Conservation (phyloP, 2,113 vertebrate genomes). For the Megaptera novaeangliae region DNA sequence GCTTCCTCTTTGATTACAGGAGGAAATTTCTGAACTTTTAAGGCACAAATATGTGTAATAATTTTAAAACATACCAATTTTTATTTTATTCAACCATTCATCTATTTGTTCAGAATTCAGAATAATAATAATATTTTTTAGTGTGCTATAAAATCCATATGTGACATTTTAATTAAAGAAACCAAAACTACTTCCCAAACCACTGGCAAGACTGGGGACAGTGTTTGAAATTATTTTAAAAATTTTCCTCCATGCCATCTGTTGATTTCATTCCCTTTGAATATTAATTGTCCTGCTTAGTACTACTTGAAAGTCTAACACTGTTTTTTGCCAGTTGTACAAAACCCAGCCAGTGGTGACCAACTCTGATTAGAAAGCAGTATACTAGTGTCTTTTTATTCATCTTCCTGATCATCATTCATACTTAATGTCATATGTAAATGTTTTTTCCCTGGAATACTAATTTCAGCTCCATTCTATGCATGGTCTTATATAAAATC, state of each 20-base stretch:
- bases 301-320: neutral
- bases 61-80: neutral
- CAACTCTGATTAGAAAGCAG: neutral
- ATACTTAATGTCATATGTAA: neutral
- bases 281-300: neutral
- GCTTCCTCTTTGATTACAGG: neutral
- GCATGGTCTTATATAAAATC: neutral
- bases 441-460: neutral
- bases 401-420: neutral
- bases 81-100: neutral
- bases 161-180: constrained; percentile 30
- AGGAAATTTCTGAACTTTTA: neutral
- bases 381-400: neutral
- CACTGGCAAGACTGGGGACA: neutral
- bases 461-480: neutral
- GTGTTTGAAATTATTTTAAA: constrained; percentile 41
- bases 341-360: neutral
- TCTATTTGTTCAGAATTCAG: neutral
- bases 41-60: neutral
- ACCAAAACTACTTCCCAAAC: neutral
- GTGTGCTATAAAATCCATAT: neutral
- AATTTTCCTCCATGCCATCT: neutral
- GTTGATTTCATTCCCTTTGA: neutral
- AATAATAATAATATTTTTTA: constrained; percentile 12
- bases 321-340: neutral